These are phyloP conservation scores for Poecilia picta DNA, from an alignment of 2,797 vertebrate species.

Conservation along the genomic window DNA sequence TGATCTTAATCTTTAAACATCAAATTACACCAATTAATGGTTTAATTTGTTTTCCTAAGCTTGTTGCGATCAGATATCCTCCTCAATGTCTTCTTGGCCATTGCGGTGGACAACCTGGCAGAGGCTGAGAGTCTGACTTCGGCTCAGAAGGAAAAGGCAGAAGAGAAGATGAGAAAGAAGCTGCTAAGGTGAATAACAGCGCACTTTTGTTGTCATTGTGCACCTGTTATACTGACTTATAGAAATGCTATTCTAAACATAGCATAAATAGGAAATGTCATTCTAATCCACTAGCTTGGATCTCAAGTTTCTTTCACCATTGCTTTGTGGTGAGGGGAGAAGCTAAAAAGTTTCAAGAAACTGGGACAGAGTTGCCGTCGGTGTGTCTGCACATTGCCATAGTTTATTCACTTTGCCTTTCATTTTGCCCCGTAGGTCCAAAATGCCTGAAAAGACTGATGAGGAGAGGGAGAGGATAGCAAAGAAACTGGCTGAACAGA, in stretches of 20 bases:
- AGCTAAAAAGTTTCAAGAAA: background rate
- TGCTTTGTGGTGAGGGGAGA: background rate
- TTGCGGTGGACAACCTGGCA: conserved; percentile 95
- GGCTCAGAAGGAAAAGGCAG: conserved; percentile 94
- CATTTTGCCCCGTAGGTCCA: conserved; percentile 74
- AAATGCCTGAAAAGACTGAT: conserved; percentile 88
- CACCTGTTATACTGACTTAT: no score
- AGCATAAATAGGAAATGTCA: background rate
- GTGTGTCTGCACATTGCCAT: background rate
- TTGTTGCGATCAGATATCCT: conserved; percentile 86
- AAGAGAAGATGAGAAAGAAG: conserved; percentile 89
- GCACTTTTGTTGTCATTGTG: background rate
- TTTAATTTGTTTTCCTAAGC: conserved; percentile 65
- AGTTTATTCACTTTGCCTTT: conserved; percentile 1
- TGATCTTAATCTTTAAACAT: background rate
- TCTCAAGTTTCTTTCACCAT: background rate
- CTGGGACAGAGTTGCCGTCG: background rate
- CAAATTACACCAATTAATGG: no score
- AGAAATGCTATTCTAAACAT: no score
- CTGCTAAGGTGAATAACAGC: conserved; percentile 81
- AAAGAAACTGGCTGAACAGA: conserved; percentile 92
- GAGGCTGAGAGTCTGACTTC: conserved; percentile 95
- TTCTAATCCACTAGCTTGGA: background rate
- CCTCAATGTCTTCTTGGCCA: conserved; percentile 97
- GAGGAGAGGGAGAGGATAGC: conserved; percentile 88